Base-by-base conservation (phyloP, 2,113 vertebrate genomes). In the Phoxinus phoxinus region DNA sequence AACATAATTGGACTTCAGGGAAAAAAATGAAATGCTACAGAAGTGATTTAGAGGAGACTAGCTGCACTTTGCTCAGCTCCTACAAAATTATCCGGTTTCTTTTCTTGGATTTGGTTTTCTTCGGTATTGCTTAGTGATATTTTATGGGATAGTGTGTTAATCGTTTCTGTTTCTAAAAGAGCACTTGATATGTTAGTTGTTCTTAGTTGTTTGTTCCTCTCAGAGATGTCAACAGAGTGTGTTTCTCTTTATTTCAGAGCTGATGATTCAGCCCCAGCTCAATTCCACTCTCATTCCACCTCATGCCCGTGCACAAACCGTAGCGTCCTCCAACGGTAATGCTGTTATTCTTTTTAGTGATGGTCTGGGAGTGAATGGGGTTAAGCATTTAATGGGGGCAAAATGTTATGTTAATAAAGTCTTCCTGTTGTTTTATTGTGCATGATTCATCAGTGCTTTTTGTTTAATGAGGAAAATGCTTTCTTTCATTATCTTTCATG, bases 251-350 rank as follows among this genome's bases (percentile, higher is more conserved):
- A 90, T 87, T 92, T 84, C 94, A 99, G 97, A 99, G 94, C 93
- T 99, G 93, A 97, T 97, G 83, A 98, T 97, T 95, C 98, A 98
- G 90, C 97, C 97, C 88, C 95, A 97, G 94, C 95, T 99, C 93
- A 97, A 97, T 92, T 97, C 97, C 44, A 96, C 96, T 90, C 97
- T 99, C 92, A 97, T 99, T 93, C 97, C 97, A 94, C 96, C 96
- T 93, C 97, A 98, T 91, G 96, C 96, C 92, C 95, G 97, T 87
- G 96, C 96, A 92, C 97, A 97, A 92, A 95, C 96, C 90, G 94
- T 95, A 92, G 96, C 96, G 94, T 97, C 97, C 91, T 95, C 96
- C 89, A 96, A 92, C 85, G 94, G 94, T 94, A 90, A 9, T 59
- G 90, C 85, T 84, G 44, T 82, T 63, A 32, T 83, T 17, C 41